Evolutionary conservation across 2,113 vertebrate species (phyloP), one percentile per base, ranked within the genome.

Genomic region (Lophius piscatorius): DNA sequence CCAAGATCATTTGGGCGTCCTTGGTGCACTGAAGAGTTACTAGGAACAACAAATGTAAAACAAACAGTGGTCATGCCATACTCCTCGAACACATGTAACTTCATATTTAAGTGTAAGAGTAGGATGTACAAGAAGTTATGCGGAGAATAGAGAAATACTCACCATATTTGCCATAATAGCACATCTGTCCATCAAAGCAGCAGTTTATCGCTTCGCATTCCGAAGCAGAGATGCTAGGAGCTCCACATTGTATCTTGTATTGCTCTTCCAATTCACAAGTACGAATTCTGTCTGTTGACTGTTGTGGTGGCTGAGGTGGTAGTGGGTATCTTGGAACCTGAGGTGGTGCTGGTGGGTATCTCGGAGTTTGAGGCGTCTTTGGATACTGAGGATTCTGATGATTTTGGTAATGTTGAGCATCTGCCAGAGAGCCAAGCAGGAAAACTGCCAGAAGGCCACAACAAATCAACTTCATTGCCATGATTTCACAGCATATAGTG

Each of bases 11-110:
- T 46, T 88, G 80, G 6, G 28, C 84, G 2, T 86, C 86, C 51
- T 77, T 78, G 54, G 83, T 89, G 49, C 87, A 89, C 59, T 91
- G 88, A 28, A 91, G 71, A 57, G 87, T 90, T 52, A 90, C 90
- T 89, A 40, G 34, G 3, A 42, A 51, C 16, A 69, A 64, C 5
- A 47, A 52, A 35, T 11, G 2, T 34, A 9, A 20, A 49, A 38
- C 16, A 16, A 69, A 59, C 6, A 31, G 4, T 5, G 0, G 7
- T 49, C 16, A 38, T 21, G 16, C 8, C 6, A 10, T 11, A 45
- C 12, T 18, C 4, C 16, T 50, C 31, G 2, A 23, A 28, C 12
- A n/a, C 3, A 6, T 60, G 29, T 0, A 22, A 31, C 1, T 51
- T 44, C 31, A 56, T 31, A n/a, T 10, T 2, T 16, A 35, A 9